Base-by-base conservation (phyloP, 2,113 vertebrate genomes). In the Microtus oregoni region DNA sequence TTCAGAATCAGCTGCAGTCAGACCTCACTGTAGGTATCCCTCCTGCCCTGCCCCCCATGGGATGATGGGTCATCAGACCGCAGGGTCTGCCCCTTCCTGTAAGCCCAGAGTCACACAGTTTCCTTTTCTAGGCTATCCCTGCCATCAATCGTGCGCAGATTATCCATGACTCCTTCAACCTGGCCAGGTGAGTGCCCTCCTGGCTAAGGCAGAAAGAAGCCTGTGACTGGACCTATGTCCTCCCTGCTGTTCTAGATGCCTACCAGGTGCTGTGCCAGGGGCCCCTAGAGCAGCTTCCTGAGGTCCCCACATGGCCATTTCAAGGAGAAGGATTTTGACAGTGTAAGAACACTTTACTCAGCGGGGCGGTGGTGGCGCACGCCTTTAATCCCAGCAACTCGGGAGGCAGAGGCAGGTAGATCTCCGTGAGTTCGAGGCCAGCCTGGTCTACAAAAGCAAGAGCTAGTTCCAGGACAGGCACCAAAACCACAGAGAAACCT, bases 81-180 rank as follows among this genome's bases (percentile, higher is more conserved):
- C 63, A 70, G 10, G 47, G n/a, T 85, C 77, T 7, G 19, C 22
- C 17, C 0, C 7, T 0, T 11, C 8, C 0, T 5, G 6, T 38
- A 58, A 38, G 12, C 88, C 67, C 2, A 38, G 35, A 55, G 38
- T 35, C 2, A 8, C 30, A 17, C 0, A 0, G 58, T 83, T n/a
- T 79, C n/a, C 38, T 75, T 70, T 97, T 94, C 96, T 94, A 99
- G 99, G 88, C 0, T 58, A 98, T 99, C 95, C 98, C 99, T 0
- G 52, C 99, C 67, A 98, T 99, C 79, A 99, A 99, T 95, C 98
- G 99, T 94, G 99, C 99, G 0, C 99, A 99, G 98, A 98, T 99
- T 52, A 99, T 99, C 1, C 98, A 99, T 0, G 99, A 99, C 0
- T 98, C 99, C n/a, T 99, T 99, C 92, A 99, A 99, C 96, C 98